Evolutionary conservation across 2,113 vertebrate species (phyloP), one percentile per base, ranked within the genome.

Genomic region (Entomyzon cyanotis): DNA sequence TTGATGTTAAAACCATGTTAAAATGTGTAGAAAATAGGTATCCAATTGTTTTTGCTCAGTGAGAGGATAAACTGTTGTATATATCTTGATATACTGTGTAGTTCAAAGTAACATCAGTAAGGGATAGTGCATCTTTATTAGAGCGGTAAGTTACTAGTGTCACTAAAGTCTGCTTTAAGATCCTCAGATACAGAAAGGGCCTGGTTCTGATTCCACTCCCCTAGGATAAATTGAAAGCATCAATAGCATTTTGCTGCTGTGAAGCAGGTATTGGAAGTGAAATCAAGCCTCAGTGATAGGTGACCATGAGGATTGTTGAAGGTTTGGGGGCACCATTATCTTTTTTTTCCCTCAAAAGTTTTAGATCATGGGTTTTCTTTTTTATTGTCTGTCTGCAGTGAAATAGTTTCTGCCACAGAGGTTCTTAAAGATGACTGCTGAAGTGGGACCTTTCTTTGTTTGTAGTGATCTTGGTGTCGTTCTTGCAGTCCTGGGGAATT

Each of bases 1-100:
- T 98, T 97, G 97, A 96, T 98, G 96, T 97, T 87, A 79, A 97
- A 96, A 95, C 96, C 94, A 92, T 96, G 86, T 94, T 96, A 87
- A 86, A 93, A 93, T 97, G 96, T 98, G 96, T 97, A 98, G 97
- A 97, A 97, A 97, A 84, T 98, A 98, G 96, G 90, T 97, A 96
- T 97, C 94, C 84, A 95, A 81, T 97, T 98, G 96, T 98, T 95
- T 96, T 97, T 96, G 94, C 94, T 97, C 96, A 95, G 96, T 96
- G 96, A 97, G 96, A 97, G 94, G 92, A 94, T 95, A 95, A 97
- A 96, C 74, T 96, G 94, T 96, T 98, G 97, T 98, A 95, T 83
- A 97, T 97, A 96, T 97, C 97, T 97, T 95, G 97, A 96, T 96
- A 94, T 97, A 94, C 96, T 93, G 95, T 97, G 96, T 97, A 96